phyloP scores from a whole-genome alignment of 1,140 invertebrate species.

The Holcopasites calliopsidis region DNA sequence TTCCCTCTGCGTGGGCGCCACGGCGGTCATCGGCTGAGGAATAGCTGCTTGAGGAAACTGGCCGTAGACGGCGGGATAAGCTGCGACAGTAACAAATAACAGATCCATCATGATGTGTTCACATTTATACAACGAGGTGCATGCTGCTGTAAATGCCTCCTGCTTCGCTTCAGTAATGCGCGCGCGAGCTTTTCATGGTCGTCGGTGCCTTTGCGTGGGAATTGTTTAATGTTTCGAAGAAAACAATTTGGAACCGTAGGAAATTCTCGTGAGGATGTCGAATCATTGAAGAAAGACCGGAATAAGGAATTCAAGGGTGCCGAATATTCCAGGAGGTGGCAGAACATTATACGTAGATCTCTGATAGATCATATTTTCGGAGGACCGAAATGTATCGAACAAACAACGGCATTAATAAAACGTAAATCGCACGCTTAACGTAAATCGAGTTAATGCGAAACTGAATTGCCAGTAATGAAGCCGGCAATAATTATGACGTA shows the following conservation, averaged over 20 bases:
- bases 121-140: slow-evolving; percentile 70
- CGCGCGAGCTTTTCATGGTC: neutral
- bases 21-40: slow-evolving; percentile 93
- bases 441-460: slow-evolving; percentile 52
- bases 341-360: neutral
- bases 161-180: no score
- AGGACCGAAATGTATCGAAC: slow-evolving; percentile 42
- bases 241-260: neutral
- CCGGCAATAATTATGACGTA: slow-evolving; percentile 38
- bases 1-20: slow-evolving; percentile 95
- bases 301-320: no score
- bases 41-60: slow-evolving; percentile 98
- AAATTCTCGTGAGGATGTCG: neutral
- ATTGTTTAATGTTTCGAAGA: no score
- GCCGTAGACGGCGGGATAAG: slow-evolving; percentile 96
- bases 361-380: slow-evolving; percentile 1
- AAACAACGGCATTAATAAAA: slow-evolving; percentile 51
- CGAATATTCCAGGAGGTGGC: neutral
- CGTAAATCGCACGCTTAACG: slow-evolving; percentile 45
- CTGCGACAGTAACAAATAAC: slow-evolving; percentile 85
- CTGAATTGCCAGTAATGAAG: slow-evolving; percentile 32
- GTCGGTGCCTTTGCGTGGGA: neutral
- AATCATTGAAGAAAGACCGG: no score
- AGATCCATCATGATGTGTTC: slow-evolving; percentile 67
- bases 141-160: no score